Evolutionary conservation across 1,140 invertebrate genomes (phyloP).

Genomic region (Oryzaephilus surinamensis): DNA sequence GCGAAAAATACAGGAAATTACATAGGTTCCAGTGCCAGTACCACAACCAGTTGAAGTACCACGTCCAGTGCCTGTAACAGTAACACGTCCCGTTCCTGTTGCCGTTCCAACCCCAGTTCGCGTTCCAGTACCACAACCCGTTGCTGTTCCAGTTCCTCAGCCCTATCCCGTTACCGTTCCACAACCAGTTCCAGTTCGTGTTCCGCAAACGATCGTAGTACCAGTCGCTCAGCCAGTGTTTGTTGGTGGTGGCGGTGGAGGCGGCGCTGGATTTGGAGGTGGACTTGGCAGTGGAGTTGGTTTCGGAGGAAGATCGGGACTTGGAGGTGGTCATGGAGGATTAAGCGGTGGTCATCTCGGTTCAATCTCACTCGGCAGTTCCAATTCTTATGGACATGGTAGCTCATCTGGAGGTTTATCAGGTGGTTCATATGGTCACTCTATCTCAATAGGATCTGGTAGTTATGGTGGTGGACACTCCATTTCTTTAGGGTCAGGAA

Average conservation of each 20-base stretch:
- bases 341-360: too few relatives aligned
- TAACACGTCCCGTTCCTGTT: constrained; percentile 20
- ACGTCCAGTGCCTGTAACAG: constrained; percentile 20
- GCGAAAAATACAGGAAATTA: too few relatives aligned
- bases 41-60: constrained; percentile 23
- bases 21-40: constrained; percentile 20
- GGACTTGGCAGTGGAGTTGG: constrained; percentile 15
- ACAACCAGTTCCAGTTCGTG: constrained; percentile 25
- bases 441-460: too few relatives aligned
- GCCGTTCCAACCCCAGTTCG: constrained; percentile 28
- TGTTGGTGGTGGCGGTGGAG: constrained; percentile 17
- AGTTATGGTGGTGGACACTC: too few relatives aligned
- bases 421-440: too few relatives aligned
- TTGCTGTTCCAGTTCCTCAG: constrained; percentile 25
- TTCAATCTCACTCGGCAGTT: too few relatives aligned
- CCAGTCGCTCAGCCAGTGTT: constrained; percentile 31
- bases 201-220: constrained; percentile 28
- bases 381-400: too few relatives aligned
- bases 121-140: constrained; percentile 15
- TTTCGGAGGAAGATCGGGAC: constrained; percentile 14
- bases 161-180: constrained; percentile 27
- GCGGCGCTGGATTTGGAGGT: constrained; percentile 11
- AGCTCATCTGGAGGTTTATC: too few relatives aligned
- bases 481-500: too few relatives aligned
- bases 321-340: constrained; percentile 15